A percentile compares a stretch with the other conserved stretches of the same genome.
Conservation (phyloP, 35 echinoderm and acorn worm genomes). For the Apostichopus californicus region DNA sequence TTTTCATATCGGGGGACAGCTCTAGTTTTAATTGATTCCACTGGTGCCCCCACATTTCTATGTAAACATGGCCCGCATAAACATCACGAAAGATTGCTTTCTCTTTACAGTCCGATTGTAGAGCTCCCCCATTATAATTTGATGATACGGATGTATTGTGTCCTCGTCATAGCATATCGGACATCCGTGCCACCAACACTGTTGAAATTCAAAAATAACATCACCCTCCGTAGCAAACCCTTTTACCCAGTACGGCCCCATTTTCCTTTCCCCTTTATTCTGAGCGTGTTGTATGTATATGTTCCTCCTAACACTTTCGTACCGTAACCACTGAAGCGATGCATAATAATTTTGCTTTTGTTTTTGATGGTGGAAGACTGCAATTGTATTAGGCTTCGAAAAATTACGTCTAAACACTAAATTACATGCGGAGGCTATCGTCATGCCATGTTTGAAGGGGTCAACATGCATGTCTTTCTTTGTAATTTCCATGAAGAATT, state of each 20-base stretch:
- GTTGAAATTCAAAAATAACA: slow-evolving; percentile 39
- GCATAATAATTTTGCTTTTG: no score
- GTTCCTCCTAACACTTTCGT: background rate
- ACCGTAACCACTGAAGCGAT: background rate
- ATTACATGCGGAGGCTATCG: no score
- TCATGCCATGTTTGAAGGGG: no score
- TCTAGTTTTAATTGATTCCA: background rate
- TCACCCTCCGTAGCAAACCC: slow-evolving; percentile 44
- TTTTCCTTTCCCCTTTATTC: slow-evolving; percentile 19
- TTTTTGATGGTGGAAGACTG: no score
- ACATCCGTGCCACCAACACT: slow-evolving; percentile 42
- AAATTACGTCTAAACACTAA: no score
- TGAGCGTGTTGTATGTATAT: slow-evolving; percentile 1
- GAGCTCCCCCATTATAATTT: no score
- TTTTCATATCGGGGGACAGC: background rate
- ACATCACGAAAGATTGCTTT: no score
- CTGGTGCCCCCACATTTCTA: slow-evolving; percentile 33
- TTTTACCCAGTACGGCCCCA: slow-evolving; percentile 59
- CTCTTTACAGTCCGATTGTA: no score
- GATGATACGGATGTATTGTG: no score
- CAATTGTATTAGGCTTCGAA: no score
- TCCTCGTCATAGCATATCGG: slow-evolving; percentile 10
- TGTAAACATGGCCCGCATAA: background rate
- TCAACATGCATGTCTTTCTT: no score
- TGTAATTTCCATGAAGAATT: no score